A percentile compares a stretch with the other conserved stretches of the same genome.
phyloP scores from a whole-genome alignment of 2,888 invertebrate species.

The Pseudanteris insignis region DNA sequence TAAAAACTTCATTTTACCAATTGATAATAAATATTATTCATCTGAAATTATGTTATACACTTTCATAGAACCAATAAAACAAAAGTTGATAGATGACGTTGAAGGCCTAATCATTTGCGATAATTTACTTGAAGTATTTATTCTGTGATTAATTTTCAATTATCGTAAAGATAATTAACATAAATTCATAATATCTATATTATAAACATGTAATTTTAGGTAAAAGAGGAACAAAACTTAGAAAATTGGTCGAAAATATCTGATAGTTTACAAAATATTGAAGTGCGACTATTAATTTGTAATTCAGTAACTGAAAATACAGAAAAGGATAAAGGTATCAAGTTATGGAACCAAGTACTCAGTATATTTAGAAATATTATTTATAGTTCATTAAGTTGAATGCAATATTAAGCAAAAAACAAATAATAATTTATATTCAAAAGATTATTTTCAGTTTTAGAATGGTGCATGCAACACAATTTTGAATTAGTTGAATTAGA shows the following conservation, averaged over 20 bases:
- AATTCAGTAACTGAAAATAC: slow-evolving; percentile 60
- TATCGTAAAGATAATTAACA: too few relatives aligned
- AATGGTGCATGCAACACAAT: slow-evolving; percentile 75
- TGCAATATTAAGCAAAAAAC: too few relatives aligned
- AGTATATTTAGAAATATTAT: background rate
- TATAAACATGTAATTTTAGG: background rate
- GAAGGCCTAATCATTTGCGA: slow-evolving; percentile 75
- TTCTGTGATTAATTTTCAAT: too few relatives aligned
- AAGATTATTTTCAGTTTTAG: slow-evolving; percentile 63
- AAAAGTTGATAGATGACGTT: slow-evolving; percentile 67
- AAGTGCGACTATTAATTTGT: slow-evolving; percentile 57
- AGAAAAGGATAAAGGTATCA: slow-evolving; percentile 67
- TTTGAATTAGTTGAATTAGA: slow-evolving; percentile 76
- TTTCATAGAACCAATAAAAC: slow-evolving; percentile 66
- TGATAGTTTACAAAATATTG: slow-evolving; percentile 51
- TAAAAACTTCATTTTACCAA: too few relatives aligned
- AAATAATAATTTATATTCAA: background rate
- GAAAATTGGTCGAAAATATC: slow-evolving; percentile 54
- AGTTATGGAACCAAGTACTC: background rate
- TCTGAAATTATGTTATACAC: slow-evolving; percentile 72
- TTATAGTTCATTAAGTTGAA: too few relatives aligned
- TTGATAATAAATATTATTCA: slow-evolving; percentile 79
- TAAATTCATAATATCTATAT: too few relatives aligned
- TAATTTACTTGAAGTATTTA: slow-evolving; percentile 69
- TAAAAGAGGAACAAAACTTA: slow-evolving; percentile 49